phyloP scores from a whole-genome alignment of 1,140 invertebrate species.

The Halyomorpha halys region DNA sequence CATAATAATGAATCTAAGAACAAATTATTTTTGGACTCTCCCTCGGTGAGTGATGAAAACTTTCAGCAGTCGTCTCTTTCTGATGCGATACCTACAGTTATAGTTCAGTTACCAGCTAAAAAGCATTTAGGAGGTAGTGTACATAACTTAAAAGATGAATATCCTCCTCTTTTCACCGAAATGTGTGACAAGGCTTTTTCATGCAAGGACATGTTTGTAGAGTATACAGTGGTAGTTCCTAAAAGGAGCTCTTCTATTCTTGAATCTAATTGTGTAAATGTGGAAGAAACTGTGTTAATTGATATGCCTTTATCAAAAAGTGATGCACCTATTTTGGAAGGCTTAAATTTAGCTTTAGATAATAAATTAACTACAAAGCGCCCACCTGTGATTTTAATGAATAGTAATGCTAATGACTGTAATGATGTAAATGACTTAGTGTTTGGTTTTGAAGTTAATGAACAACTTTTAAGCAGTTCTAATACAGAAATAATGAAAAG shows the following conservation, averaged over 20 bases:
- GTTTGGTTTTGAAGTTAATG: slow-evolving; percentile 31
- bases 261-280: slow-evolving; percentile 18
- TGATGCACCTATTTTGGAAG: slow-evolving; percentile 11
- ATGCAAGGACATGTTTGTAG: slow-evolving; percentile 25
- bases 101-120: slow-evolving; percentile 21
- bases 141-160: slow-evolving; percentile 25
- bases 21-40: not conserved
- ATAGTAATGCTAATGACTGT: slow-evolving; percentile 18
- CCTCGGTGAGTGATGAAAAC: not conserved
- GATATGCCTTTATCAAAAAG: slow-evolving; percentile 21
- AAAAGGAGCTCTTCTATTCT: slow-evolving; percentile 20
- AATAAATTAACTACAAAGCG: slow-evolving; percentile 18
- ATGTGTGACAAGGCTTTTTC: not conserved
- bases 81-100: slow-evolving; percentile 22
- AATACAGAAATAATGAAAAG: slow-evolving; percentile 1
- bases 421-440: slow-evolving; percentile 23
- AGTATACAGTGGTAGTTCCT: slow-evolving; percentile 25
- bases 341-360: not conserved
- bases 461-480: slow-evolving; percentile 24
- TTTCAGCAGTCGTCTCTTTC: not conserved
- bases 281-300: slow-evolving; percentile 29
- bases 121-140: slow-evolving; percentile 5
- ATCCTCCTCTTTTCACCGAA: slow-evolving; percentile 24
- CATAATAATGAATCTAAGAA: slow-evolving; percentile 1
- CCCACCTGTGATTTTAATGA: slow-evolving; percentile 30